Percentiles rank a stretch among this genome's conserved stretches.
Evolutionary conservation across 2,888 invertebrate genomes (phyloP).

Genomic region (Agonopterix alstromeriana): DNA sequence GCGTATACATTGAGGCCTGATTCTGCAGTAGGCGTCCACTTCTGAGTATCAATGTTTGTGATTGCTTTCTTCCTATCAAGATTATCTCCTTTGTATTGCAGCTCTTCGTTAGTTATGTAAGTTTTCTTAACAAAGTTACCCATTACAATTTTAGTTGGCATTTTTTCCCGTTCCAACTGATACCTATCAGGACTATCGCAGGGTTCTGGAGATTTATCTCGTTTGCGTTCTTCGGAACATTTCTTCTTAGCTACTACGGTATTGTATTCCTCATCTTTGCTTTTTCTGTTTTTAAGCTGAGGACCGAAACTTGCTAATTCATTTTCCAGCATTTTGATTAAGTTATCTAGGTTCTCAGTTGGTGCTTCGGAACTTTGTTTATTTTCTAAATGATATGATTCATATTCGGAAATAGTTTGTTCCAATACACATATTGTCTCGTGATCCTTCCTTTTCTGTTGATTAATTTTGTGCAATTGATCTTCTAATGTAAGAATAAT

Average conservation of each 20-base stretch:
- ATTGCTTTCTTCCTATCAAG: slow-evolving; percentile 40
- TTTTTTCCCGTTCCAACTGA: slow-evolving; percentile 23
- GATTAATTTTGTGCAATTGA: slow-evolving; percentile 34
- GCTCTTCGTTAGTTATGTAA: slow-evolving; percentile 21
- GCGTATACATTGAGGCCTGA: slow-evolving; percentile 16
- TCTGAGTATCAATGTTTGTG: slow-evolving; percentile 34
- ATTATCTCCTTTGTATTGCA: slow-evolving; percentile 30
- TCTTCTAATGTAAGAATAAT: slow-evolving; percentile 58
- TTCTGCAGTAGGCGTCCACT: slow-evolving; percentile 20
- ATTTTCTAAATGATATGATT: slow-evolving; percentile 26
- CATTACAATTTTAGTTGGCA: slow-evolving; percentile 35
- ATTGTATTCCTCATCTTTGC: slow-evolving; percentile 4
- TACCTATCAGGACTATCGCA: slow-evolving; percentile 15
- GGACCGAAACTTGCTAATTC: slow-evolving; percentile 43
- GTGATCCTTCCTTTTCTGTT: slow-evolving; percentile 41
- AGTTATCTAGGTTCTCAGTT: slow-evolving; percentile 45
- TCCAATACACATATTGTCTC: slow-evolving; percentile 41
- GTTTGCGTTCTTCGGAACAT: slow-evolving; percentile 17
- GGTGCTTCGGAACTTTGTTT: slow-evolving; percentile 31
- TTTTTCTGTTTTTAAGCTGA: slow-evolving; percentile 3
- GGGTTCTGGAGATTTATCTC: slow-evolving; percentile 11
- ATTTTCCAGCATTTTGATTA: slow-evolving; percentile 59
- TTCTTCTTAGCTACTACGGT: not conserved
- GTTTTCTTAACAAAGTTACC: slow-evolving; percentile 38
- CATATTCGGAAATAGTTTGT: slow-evolving; percentile 38